Percentiles rank a stretch among this genome's conserved stretches.
phyloP scores from a whole-genome alignment of 2,113 vertebrate genomes.

The Sialia sialis region DNA sequence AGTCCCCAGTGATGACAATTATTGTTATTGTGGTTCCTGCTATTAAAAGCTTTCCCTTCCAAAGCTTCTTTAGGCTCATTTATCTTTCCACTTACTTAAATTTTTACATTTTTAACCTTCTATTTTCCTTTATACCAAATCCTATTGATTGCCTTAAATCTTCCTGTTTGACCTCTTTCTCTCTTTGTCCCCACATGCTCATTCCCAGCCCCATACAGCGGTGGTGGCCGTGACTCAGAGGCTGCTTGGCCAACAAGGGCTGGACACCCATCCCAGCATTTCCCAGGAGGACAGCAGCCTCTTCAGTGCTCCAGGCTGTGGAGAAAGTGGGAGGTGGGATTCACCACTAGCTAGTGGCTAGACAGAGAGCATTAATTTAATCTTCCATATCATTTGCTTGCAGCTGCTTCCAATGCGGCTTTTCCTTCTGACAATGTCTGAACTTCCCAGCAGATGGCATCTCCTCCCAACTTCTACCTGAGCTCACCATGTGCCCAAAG shows the following conservation, averaged over 20 bases:
- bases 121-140: not conserved
- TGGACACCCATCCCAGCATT: not conserved
- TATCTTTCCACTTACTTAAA: not conserved
- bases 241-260: not conserved
- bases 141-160: no score
- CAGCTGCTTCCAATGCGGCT: not conserved
- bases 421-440: conserved; percentile 23
- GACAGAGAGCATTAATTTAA: not conserved
- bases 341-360: not conserved
- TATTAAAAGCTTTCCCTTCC: conserved; percentile 20
- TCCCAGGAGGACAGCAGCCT: fast-evolving
- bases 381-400: not conserved
- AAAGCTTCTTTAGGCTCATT: not conserved
- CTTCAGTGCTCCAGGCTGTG: fast-evolving
- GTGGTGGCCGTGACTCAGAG: not conserved
- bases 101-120: conserved; percentile 1
- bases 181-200: not conserved
- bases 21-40: not conserved
- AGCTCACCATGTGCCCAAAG: conserved; percentile 22
- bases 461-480: conserved; percentile 63
- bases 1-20: conserved; percentile 8
- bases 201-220: not conserved
- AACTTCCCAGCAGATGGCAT: conserved; percentile 73
- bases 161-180: not conserved
- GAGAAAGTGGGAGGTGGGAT: not conserved